Evolutionary conservation across 2,888 invertebrate genomes (phyloP), one percentile per base, ranked within the genome.

Genomic region (Scaeva pyrastri): DNA sequence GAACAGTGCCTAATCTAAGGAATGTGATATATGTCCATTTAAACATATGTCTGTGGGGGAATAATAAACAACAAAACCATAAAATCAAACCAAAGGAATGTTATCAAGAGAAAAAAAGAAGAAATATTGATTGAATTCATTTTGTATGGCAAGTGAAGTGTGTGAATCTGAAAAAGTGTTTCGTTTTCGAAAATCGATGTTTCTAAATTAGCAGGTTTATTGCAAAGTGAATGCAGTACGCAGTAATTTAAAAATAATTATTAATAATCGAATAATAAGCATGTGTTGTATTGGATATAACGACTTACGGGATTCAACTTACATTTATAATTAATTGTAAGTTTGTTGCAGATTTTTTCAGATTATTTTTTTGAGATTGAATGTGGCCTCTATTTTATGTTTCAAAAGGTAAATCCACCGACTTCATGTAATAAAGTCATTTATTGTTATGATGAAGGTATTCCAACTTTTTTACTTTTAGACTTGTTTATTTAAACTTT

Each of bases 61-160:
- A 50, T 41, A 64, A 5, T 8, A 43, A 26, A n/a, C 6, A 41
- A 23, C 23, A 7, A 5, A 36, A 66, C 10, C 19, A 19, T 48
- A 31, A 26, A 31, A 31, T 48, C 36, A 19, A 64, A 31, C 64
- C 5, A 52, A 48, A 36, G 14, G 14, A 66, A 26, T 48, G 6
- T 43, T 43, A 31, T 7, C 31, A 31, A 31, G 6, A 31, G 8
- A 31, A 31, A 31, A 26, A 26, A 26, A 26, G 43, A 43, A 62
- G 23, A 39, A 26, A 45, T 66, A 66, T 66, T 66, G 66, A 66
- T 66, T 43, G 19, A 48, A 31, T 43, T 64, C 0, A 31, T 64
- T 11, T 3, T 23, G 48, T 48, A 12, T 21, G 12, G 23, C 7
- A 39, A 14, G 41, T 45, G 26, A 41, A 56, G 31, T 66, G 64